phyloP scores from a whole-genome alignment of 2,888 invertebrate species.

The Folsomia candida region DNA sequence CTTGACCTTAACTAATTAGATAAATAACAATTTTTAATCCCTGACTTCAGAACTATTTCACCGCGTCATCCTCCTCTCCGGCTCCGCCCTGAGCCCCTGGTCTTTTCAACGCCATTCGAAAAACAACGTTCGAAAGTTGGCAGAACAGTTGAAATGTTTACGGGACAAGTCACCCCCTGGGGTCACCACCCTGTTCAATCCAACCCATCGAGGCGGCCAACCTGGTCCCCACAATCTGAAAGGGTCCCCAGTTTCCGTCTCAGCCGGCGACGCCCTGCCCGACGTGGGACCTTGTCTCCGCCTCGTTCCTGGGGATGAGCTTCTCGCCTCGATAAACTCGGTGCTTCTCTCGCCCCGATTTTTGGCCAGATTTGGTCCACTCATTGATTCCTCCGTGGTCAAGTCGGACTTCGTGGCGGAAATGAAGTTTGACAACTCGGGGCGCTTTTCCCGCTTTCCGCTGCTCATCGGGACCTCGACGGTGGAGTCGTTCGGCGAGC shows the following conservation, averaged over 20 bases:
- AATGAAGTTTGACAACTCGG: slow-evolving; percentile 46
- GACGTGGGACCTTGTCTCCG: slow-evolving; percentile 49
- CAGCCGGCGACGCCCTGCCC: slow-evolving; percentile 40
- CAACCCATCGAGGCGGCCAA: slow-evolving; percentile 15
- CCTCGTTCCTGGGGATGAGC: slow-evolving; percentile 44
- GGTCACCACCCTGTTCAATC: too few relatives aligned
- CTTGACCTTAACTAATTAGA: not conserved
- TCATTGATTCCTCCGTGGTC: slow-evolving; percentile 48
- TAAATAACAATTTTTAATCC: slow-evolving; percentile 16
- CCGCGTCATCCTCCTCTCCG: slow-evolving; percentile 71
- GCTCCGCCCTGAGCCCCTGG: slow-evolving; percentile 74
- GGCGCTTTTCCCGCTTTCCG: slow-evolving; percentile 47
- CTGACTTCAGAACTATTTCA: slow-evolving; percentile 69
- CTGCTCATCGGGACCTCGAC: slow-evolving; percentile 47
- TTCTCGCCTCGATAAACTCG: slow-evolving; percentile 44
- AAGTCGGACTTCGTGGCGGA: slow-evolving; percentile 49
- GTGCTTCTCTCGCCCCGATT: slow-evolving; percentile 47
- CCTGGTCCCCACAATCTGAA: not conserved
- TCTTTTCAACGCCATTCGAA: slow-evolving; percentile 49
- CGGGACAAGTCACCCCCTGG: slow-evolving; percentile 26
- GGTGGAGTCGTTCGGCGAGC: slow-evolving; percentile 49
- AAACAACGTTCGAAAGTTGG: slow-evolving; percentile 47
- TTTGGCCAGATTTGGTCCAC: slow-evolving; percentile 47
- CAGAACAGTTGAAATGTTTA: slow-evolving; percentile 43
- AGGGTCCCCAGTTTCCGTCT: slow-evolving; percentile 22